Base-by-base conservation (phyloP, 2,888 invertebrate genomes). In the Epicampocera succincta region DNA sequence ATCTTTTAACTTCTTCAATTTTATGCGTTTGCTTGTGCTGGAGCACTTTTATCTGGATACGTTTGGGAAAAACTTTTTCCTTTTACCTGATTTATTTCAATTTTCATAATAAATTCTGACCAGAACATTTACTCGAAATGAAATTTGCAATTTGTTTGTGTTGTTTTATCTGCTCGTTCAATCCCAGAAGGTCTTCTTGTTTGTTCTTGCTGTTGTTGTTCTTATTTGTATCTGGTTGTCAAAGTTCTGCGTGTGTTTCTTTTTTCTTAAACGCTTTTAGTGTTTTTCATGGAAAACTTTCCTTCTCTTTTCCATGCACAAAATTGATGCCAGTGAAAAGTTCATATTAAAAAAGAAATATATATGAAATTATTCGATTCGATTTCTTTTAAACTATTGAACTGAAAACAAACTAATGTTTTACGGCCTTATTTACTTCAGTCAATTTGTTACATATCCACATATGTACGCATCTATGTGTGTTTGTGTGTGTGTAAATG, bases 91-190 rank as follows among this genome's bases (percentile, higher is more conserved):
- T 81, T 77, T 73, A 61, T 81, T 77, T 78, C 81, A 82, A 82
- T 82, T 82, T 82, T 74, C 74, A 78, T 82, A 82, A 78, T 78
- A 78, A 78, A 77, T 82, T 77, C 73, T 82, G 81, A 78, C 77
- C 81, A 78, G 65, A 82, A 82, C 77, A 74, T 78, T 82, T 78
- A 66, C 77, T 71, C 40, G 44, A 33, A 33, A 33, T 33, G 33
- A 71, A 65, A 74, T 74, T 82, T 63, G 71, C 65, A 78, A 52
- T 65, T 81, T 77, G 68, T 58, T 74, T 74, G 66, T 74, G 54
- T 63, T 79, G 38, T 17, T 56, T 40, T 54, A 54, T 17, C 33
- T 65, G 54, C 44, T 56, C 9, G n/a, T 56, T 0, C 56, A 66
- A 40, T 66, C 68, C 60, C 66, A 56, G 17, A 56, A 74, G 52